A percentile compares a stretch with the other conserved stretches of the same genome.
phyloP scores from a whole-genome alignment of 2,888 invertebrate genomes.

The Elegia similella region DNA sequence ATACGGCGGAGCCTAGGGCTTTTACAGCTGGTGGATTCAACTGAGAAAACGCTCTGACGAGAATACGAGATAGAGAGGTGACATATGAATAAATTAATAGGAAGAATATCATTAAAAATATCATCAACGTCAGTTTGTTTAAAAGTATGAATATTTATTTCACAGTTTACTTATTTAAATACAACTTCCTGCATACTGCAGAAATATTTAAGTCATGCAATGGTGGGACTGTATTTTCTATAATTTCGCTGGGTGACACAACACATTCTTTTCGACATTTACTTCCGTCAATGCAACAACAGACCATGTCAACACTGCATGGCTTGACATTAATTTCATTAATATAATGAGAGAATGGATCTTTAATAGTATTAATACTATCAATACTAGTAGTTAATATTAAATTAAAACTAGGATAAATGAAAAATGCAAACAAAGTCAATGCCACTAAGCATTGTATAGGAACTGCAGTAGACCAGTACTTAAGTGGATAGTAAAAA shows the following conservation, averaged over 20 bases:
- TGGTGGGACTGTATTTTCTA: slow-evolving; percentile 78
- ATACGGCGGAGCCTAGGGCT: no score
- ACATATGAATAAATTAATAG: no score
- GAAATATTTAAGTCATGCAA: slow-evolving; percentile 86
- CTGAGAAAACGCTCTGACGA: no score
- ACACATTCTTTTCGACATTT: slow-evolving; percentile 72
- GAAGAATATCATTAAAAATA: background rate
- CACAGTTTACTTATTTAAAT: slow-evolving; percentile 44
- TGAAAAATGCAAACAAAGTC: slow-evolving; percentile 88
- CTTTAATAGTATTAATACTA: slow-evolving; percentile 84
- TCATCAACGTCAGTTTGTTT: background rate
- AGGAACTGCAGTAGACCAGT: slow-evolving; percentile 95
- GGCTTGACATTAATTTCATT: slow-evolving; percentile 35
- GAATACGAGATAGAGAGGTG: no score
- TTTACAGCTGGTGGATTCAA: no score
- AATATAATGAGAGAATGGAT: slow-evolving; percentile 68
- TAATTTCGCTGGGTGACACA: slow-evolving; percentile 49
- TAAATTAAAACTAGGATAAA: slow-evolving; percentile 92
- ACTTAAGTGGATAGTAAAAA: slow-evolving; percentile 92
- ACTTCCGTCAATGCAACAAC: slow-evolving; percentile 71
- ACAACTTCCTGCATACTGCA: slow-evolving; percentile 83
- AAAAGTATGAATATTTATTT: background rate
- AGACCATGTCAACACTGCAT: slow-evolving; percentile 39
- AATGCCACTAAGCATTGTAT: slow-evolving; percentile 88
- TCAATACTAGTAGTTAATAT: slow-evolving; percentile 86